Evolutionary conservation across 2,113 vertebrate species (phyloP).

Genomic region (Paradoxurus hermaphroditus): DNA sequence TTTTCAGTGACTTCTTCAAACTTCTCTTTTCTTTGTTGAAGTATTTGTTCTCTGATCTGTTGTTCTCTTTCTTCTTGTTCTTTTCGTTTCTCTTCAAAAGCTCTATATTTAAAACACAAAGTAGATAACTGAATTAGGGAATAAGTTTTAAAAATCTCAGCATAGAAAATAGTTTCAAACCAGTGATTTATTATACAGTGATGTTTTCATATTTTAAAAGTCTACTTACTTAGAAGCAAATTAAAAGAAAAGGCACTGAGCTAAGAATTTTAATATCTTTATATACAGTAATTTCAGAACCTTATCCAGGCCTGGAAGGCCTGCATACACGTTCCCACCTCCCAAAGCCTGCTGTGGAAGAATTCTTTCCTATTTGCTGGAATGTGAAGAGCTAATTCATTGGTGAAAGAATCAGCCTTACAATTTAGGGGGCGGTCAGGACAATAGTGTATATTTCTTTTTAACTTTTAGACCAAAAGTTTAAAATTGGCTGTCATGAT

Average conservation of each 20-base stretch:
- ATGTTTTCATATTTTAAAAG: conserved; percentile 49
- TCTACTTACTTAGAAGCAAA: conserved; percentile 37
- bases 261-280: conserved; percentile 26
- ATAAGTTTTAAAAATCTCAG: conserved; percentile 38
- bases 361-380: background rate
- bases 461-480: background rate
- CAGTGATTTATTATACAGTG: background rate
- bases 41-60: conserved; percentile 86
- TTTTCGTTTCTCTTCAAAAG: conserved; percentile 88
- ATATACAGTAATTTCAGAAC: background rate
- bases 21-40: conserved; percentile 89
- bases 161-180: conserved; percentile 29
- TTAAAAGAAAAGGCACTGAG: background rate
- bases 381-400: conserved; percentile 1
- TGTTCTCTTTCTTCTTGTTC: conserved; percentile 88
- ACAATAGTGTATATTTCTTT: background rate
- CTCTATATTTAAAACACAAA: conserved; percentile 82
- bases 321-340: background rate
- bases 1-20: conserved; percentile 92
- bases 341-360: background rate
- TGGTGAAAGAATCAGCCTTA: background rate
- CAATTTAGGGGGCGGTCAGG: background rate
- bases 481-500: conserved; percentile 16
- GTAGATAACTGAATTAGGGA: background rate
- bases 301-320: background rate